Conservation (phyloP, 2,113 vertebrate genomes). For the Strigops habroptila region DNA sequence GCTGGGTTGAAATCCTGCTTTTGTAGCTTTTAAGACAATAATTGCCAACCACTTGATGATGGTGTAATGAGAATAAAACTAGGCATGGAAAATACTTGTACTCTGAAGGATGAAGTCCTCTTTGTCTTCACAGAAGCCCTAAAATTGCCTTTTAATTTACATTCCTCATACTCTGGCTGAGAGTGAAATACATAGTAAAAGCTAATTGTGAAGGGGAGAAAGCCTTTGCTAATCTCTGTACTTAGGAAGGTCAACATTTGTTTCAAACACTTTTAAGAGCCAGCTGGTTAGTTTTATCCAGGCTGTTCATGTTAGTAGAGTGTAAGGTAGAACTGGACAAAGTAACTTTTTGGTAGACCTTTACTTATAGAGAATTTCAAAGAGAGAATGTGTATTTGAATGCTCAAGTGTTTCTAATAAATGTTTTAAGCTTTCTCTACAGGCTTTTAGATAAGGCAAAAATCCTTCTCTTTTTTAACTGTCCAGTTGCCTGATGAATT, state of each 20-base stretch:
- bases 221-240: background rate
- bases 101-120: background rate
- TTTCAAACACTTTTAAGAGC: background rate
- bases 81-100: background rate
- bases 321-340: background rate
- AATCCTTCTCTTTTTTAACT: background rate
- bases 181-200: background rate
- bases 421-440: background rate
- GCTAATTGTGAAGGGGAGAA: background rate
- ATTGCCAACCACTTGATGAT: background rate
- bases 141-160: background rate
- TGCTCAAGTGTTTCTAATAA: background rate
- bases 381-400: background rate
- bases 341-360: background rate
- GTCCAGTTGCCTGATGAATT: background rate
- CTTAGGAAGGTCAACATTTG: background rate
- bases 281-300: background rate
- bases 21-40: background rate
- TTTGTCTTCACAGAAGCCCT: background rate
- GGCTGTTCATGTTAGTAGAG: background rate
- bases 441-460: background rate
- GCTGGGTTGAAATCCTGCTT: background rate
- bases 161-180: background rate
- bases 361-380: background rate
- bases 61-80: slow-evolving; percentile 29